These are phyloP conservation scores for Coenonympha glycerion DNA, from an alignment of 2,888 invertebrate species.

Conservation along the genomic window DNA sequence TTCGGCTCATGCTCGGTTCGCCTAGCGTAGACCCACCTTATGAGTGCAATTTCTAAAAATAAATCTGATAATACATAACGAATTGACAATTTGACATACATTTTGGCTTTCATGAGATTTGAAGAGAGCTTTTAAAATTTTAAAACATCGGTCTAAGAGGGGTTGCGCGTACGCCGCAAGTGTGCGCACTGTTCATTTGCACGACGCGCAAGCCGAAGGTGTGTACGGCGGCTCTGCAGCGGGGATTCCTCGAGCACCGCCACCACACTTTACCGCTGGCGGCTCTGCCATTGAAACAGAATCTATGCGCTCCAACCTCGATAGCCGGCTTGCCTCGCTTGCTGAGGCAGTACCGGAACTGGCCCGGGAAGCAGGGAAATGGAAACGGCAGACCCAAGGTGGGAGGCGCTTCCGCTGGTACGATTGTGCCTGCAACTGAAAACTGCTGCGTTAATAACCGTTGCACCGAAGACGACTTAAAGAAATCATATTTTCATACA, in stretches of 20 bases:
- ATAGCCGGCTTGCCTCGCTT: conserved; percentile 70
- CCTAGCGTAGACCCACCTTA: too few relatives aligned
- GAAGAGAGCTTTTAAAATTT: conserved; percentile 32
- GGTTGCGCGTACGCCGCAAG: conserved; percentile 68
- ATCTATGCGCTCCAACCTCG: conserved; percentile 68
- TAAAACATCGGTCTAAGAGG: conserved; percentile 65
- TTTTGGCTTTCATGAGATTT: conserved; percentile 14
- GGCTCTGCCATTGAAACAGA: conserved; percentile 70
- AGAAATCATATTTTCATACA: too few relatives aligned
- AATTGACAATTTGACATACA: conserved; percentile 40
- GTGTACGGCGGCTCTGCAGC: conserved; percentile 69
- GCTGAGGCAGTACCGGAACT: conserved; percentile 70
- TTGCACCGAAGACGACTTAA: neutral
- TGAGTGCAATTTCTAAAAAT: neutral
- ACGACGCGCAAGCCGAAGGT: conserved; percentile 68
- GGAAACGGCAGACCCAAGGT: conserved; percentile 67
- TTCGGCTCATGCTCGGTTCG: too few relatives aligned
- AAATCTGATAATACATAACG: conserved; percentile 25
- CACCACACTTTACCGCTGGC: conserved; percentile 73
- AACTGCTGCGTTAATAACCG: conserved; percentile 38
- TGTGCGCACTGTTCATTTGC: conserved; percentile 71
- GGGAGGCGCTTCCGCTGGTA: conserved; percentile 48
- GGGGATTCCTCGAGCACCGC: conserved; percentile 69
- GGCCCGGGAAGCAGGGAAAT: conserved; percentile 68
- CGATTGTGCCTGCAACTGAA: conserved; percentile 60